Evolutionary conservation across 2,888 invertebrate species (phyloP).

Genomic region (Patella pellucida): DNA sequence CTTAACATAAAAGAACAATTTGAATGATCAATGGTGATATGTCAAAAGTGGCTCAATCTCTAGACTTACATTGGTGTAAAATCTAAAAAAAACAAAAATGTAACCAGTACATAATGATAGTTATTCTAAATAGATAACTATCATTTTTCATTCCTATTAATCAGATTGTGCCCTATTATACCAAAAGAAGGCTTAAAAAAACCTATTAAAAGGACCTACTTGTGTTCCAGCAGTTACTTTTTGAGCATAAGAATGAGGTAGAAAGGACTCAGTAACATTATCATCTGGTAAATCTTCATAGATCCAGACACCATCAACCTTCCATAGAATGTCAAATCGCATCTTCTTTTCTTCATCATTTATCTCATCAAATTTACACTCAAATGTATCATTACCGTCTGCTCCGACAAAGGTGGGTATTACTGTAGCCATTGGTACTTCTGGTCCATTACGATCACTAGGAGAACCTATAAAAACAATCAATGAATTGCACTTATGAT

Average conservation of each 20-base stretch:
- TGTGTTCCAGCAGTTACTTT: slow-evolving; percentile 36
- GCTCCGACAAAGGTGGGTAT: slow-evolving; percentile 35
- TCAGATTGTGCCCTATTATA: too few species aligned
- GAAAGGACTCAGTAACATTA: slow-evolving; percentile 21
- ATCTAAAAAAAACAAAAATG: too few species aligned
- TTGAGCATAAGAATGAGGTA: slow-evolving; percentile 28
- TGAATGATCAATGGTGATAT: too few species aligned
- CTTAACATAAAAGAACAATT: too few species aligned
- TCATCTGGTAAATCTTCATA: slow-evolving; percentile 16
- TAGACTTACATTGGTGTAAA: too few species aligned
- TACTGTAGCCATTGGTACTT: slow-evolving; percentile 27
- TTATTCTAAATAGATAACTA: too few species aligned
- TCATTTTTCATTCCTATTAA: too few species aligned
- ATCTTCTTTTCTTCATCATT: slow-evolving; percentile 9
- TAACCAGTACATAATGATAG: too few species aligned
- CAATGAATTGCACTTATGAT: background rate
- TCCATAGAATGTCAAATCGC: slow-evolving; percentile 41
- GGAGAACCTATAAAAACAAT: slow-evolving; percentile 20
- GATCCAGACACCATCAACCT: slow-evolving; percentile 38
- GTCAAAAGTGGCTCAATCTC: too few species aligned
- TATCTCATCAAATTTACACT: slow-evolving; percentile 30
- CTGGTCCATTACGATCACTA: slow-evolving; percentile 19
- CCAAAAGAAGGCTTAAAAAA: too few species aligned
- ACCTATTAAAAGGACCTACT: slow-evolving; percentile 31
- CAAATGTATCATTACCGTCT: slow-evolving; percentile 37